Conservation (phyloP, 1,140 invertebrate genomes). For the Sycophaga agraensis region DNA sequence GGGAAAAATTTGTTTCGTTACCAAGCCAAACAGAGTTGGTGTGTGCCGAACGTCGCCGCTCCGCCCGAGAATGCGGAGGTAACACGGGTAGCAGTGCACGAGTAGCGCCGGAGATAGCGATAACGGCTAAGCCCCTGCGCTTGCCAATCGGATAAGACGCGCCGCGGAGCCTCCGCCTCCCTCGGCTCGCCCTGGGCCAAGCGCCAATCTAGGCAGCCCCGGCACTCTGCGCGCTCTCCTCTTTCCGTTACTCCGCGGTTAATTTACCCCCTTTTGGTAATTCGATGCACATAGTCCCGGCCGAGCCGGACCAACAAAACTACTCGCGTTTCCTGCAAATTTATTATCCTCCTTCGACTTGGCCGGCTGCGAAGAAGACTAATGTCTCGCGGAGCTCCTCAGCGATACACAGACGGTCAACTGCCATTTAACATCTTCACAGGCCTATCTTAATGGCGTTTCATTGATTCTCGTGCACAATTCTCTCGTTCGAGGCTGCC, state of each 20-base stretch:
- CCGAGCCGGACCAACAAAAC: too few relatives aligned
- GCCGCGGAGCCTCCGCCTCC: background rate
- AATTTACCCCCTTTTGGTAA: too few relatives aligned
- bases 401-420: too few relatives aligned
- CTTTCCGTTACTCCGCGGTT: background rate
- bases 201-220: too few relatives aligned
- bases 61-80: conserved; percentile 2
- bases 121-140: conserved; percentile 25
- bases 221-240: background rate
- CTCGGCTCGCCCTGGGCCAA: background rate
- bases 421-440: too few relatives aligned
- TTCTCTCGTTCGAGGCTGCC: background rate
- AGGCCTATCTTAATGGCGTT: too few relatives aligned
- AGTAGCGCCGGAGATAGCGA: conserved; percentile 23
- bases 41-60: background rate
- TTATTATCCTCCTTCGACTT: too few relatives aligned
- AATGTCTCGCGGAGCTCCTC: too few relatives aligned
- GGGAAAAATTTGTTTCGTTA: conserved; percentile 10
- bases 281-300: too few relatives aligned
- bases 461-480: background rate
- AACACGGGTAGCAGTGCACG: conserved; percentile 25
- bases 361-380: too few relatives aligned
- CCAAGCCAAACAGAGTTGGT: conserved; percentile 18
- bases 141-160: conserved; percentile 23
- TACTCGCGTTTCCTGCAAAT: too few relatives aligned